Conservation (phyloP, 2,888 invertebrate genomes). For the Zeuzera pyrina region DNA sequence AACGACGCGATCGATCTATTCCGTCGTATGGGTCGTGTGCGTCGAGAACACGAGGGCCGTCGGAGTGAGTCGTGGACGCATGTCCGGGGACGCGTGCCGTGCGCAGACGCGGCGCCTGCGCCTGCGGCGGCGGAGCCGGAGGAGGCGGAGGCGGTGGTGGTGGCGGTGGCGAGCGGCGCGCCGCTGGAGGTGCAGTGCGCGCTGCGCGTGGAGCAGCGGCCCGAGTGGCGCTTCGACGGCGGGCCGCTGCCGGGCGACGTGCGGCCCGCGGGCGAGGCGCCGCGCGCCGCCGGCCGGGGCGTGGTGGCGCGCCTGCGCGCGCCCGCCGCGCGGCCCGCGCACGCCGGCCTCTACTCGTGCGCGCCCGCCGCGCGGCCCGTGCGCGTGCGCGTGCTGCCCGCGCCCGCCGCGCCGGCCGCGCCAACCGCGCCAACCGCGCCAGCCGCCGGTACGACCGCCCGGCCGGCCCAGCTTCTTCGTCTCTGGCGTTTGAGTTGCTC, state of each 20-base stretch:
- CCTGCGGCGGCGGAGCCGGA: conserved; percentile 8
- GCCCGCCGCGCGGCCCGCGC: conserved; percentile 29
- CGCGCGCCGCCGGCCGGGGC: conserved; percentile 20
- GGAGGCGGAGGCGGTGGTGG: conserved; percentile 20
- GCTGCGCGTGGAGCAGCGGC: conserved; percentile 32
- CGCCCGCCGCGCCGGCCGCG: conserved; percentile 3
- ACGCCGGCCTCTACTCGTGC: conserved; percentile 45
- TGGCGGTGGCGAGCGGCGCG: conserved; percentile 42
- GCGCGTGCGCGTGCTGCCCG: conserved; percentile 12
- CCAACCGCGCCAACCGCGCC: conserved; percentile 1
- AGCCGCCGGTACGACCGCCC: neutral
- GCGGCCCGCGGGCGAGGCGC: conserved; percentile 22
- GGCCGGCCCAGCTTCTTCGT: neutral
- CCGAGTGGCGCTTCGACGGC: conserved; percentile 10
- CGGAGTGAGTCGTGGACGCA: no score
- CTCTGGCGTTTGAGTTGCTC: conserved; percentile 3
- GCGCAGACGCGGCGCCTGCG: neutral
- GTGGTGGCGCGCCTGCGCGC: conserved; percentile 22
- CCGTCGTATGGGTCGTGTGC: no score
- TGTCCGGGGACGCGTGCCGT: no score
- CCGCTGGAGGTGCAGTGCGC: conserved; percentile 51
- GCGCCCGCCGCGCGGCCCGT: conserved; percentile 7
- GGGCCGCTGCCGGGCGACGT: conserved; percentile 28
- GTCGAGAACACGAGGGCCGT: no score
- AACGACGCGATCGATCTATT: no score